Evolutionary conservation across 2,113 vertebrate species (phyloP).

Genomic region (Rissa tridactyla): DNA sequence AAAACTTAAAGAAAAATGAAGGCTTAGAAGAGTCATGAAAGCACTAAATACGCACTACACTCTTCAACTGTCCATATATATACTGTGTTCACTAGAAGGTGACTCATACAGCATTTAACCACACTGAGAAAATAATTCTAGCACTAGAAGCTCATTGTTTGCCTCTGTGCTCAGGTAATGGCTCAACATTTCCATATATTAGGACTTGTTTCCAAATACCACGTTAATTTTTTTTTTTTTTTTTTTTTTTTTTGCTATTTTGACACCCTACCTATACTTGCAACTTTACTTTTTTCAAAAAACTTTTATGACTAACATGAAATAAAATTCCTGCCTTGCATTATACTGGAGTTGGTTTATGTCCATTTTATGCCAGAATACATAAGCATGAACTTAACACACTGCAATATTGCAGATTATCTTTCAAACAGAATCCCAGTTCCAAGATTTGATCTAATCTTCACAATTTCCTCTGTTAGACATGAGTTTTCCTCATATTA

Average conservation of each 20-base stretch:
- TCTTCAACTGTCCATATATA: not conserved
- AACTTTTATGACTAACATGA: not conserved
- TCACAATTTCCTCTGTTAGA: not conserved
- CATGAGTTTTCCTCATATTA: not conserved
- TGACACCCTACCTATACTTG: not conserved
- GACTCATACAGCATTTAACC: not conserved
- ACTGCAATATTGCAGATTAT: not conserved
- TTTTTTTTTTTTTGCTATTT: not conserved
- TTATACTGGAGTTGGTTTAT: not conserved
- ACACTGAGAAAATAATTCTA: not conserved
- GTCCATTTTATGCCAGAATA: not conserved
- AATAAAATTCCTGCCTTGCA: not conserved
- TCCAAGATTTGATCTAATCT: not conserved
- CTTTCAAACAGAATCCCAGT: constrained; percentile 17
- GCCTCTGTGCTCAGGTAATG: not conserved
- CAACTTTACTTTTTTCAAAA: not conserved
- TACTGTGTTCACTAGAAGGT: not conserved
- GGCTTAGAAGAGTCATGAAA: not conserved
- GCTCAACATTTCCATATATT: not conserved
- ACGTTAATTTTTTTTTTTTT: too few relatives aligned
- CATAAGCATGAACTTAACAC: not conserved
- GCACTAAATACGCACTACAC: not conserved
- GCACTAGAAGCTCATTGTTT: not conserved
- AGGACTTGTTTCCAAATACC: not conserved
- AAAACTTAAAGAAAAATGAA: not conserved